Percentiles rank a stretch among this genome's conserved stretches.
phyloP scores from a whole-genome alignment of 2,113 vertebrate genomes.

The Anolis carolinensis region DNA sequence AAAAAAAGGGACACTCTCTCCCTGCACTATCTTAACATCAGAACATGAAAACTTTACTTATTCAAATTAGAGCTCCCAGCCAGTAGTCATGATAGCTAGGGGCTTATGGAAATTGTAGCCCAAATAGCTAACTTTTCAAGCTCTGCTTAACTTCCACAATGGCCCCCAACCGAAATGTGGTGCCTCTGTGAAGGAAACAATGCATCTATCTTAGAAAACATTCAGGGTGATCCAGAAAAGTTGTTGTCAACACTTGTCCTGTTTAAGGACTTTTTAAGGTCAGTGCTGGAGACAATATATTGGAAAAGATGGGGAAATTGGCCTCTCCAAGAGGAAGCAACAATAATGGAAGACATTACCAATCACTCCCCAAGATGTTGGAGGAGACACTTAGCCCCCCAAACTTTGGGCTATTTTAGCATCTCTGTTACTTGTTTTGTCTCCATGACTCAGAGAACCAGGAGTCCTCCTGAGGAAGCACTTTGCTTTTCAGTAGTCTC shows the following conservation, averaged over 20 bases:
- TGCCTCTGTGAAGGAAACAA: not conserved
- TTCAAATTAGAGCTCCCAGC: too few species aligned
- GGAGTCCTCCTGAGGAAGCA: not conserved
- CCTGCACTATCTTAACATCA: not conserved
- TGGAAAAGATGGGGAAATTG: not conserved
- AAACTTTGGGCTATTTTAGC: not conserved
- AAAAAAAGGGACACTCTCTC: not conserved
- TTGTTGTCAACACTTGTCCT: too few species aligned
- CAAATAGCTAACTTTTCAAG: too few species aligned
- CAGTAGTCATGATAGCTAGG: too few species aligned
- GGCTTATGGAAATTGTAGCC: too few species aligned
- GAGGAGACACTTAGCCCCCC: too few species aligned
- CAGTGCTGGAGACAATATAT: not conserved
- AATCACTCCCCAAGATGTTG: not conserved
- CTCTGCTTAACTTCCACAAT: not conserved
- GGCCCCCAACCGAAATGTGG: not conserved
- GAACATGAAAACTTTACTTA: too few species aligned
- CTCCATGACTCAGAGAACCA: not conserved
- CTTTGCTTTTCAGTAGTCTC: not conserved
- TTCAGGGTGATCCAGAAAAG: not conserved
- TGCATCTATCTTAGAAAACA: not conserved
- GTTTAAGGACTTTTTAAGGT: too few species aligned
- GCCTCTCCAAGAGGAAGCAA: not conserved
- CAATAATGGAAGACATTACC: conserved; percentile 9
- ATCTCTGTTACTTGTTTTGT: not conserved